Base-by-base conservation (phyloP, 2,888 invertebrate species). In the Imbricaverruca yamaguchii region DNA sequence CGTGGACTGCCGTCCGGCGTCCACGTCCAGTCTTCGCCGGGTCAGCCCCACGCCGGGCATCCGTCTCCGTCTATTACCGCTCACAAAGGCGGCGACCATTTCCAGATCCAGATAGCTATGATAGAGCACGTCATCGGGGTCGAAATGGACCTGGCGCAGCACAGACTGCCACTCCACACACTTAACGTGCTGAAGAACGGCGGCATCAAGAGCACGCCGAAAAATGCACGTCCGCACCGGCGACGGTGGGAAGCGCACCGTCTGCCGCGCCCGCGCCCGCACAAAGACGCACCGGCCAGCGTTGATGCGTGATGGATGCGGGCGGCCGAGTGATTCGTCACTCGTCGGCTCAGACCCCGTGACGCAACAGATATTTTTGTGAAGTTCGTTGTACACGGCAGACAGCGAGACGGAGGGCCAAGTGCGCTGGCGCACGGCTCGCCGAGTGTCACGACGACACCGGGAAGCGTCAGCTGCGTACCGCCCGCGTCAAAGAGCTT, bases 51-150 rank as follows among this genome's bases (percentile, higher is more conserved):
- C 69, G 39, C 0, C 69, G 39, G 25, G 25, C 69, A 69, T 69
- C 69, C 69, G 39, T 69, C 69, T 69, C 69, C 69, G 69, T 69
- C 69, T 69, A 69, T 69, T 69, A 69, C 69, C 69, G 69, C 15
- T 25, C 69, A 69, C 69, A 69, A 69, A 69, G 39, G 69, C 25
- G 39, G 69, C 15, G 39, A 69, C 69, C 69, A 69, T 69, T 69
- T 15, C 69, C 69, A 69, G 25, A 69, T 69, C 69, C 69, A 69
- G 69, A 69, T 69, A 69, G 69, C 69, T 69, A 69, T 69, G 69
- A 69, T 69, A 69, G 69, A 69, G 69, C 69, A 39, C 39, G 69
- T 15, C 23, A 39, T 69, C 69, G 69, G 15, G 69, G 39, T 25
- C 39, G 39, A 15, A 69, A 69, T 69, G 69, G 69, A 69, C 39